phyloP scores from a whole-genome alignment of 1,140 invertebrate species.

The Thalassaphorura encarpata region DNA sequence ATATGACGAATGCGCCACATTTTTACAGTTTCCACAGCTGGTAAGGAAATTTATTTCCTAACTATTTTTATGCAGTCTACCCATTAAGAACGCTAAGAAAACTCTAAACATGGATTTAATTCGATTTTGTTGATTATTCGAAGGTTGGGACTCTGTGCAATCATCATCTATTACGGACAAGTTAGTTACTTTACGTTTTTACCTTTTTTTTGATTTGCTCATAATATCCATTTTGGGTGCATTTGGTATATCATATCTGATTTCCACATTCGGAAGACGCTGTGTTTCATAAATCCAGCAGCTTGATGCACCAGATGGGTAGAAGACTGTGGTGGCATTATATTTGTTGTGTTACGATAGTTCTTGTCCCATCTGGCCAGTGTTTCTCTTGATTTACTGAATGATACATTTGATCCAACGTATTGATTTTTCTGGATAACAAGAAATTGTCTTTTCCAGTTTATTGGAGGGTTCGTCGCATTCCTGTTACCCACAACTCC shows the following conservation, averaged over 20 bases:
- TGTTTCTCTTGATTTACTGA: neutral
- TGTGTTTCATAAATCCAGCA: too few species aligned
- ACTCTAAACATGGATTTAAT: neutral
- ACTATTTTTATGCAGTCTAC: too few species aligned
- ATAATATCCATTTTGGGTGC: too few species aligned
- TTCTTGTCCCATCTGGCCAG: too few species aligned
- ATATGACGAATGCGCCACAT: slow-evolving; percentile 9
- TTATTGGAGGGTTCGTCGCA: slow-evolving; percentile 21
- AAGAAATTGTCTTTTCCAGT: slow-evolving; percentile 18
- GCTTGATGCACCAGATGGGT: too few species aligned
- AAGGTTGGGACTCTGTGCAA: slow-evolving; percentile 23
- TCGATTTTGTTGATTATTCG: neutral
- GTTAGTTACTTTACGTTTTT: slow-evolving; percentile 8
- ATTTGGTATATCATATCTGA: too few species aligned
- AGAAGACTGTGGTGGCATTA: too few species aligned
- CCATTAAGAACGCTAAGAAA: neutral
- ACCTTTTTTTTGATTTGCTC: too few species aligned
- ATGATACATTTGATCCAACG: neutral
- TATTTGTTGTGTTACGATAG: too few species aligned
- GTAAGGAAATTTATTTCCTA: neutral
- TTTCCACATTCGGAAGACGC: too few species aligned
- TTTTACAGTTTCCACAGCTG: slow-evolving; percentile 30
- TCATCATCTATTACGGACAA: slow-evolving; percentile 29
- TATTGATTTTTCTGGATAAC: neutral
- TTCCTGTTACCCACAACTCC: slow-evolving; percentile 28